A percentile compares a stretch with the other conserved stretches of the same genome.
phyloP scores from a whole-genome alignment of 2,888 invertebrate species.

The Diadegma fenestrale region DNA sequence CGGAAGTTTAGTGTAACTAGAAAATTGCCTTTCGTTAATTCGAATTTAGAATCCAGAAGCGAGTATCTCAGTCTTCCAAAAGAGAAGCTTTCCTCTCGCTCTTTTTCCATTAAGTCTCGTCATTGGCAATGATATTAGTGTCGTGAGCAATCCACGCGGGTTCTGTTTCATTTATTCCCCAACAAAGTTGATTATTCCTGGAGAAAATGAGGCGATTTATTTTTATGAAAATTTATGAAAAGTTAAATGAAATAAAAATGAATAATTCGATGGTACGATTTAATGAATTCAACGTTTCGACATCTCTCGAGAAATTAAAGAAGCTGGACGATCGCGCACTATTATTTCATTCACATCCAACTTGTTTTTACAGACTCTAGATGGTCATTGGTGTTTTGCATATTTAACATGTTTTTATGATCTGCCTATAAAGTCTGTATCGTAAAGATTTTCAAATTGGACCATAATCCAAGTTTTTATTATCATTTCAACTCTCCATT shows the following conservation, averaged over 20 bases:
- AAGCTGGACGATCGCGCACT: neutral
- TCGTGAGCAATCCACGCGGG: neutral
- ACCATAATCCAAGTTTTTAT: constrained; percentile 44
- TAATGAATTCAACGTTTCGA: neutral
- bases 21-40: constrained; percentile 73
- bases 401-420: constrained; percentile 28
- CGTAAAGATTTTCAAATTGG: constrained; percentile 22
- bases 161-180: neutral
- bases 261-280: neutral
- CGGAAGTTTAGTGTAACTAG: constrained; percentile 72
- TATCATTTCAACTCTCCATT: constrained; percentile 13
- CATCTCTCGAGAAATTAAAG: neutral
- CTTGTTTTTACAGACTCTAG: neutral
- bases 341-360: neutral
- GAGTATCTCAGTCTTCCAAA: constrained; percentile 15
- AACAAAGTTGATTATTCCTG: neutral
- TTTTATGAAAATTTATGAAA: neutral
- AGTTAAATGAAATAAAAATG: neutral
- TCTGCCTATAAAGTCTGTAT: constrained; percentile 11
- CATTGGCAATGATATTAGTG: constrained; percentile 30
- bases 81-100: constrained; percentile 21
- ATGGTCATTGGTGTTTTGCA: constrained; percentile 2
- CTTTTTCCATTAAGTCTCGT: constrained; percentile 36
- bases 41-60: constrained; percentile 68
- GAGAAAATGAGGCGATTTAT: neutral